These are phyloP conservation scores for Calameuta pallipes DNA, from an alignment of 2,888 invertebrate species.

Conservation along the genomic window DNA sequence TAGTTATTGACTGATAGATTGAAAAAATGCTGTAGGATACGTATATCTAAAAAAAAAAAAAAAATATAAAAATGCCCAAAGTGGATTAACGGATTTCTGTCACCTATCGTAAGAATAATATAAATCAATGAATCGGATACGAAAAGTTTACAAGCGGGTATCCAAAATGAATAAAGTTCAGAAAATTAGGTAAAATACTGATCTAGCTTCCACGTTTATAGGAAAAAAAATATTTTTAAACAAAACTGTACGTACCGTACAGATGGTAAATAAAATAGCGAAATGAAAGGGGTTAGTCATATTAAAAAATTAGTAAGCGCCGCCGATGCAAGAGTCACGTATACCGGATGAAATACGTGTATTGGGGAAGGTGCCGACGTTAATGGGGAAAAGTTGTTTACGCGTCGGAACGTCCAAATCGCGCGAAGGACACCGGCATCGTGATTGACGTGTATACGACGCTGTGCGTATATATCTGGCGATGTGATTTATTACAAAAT, in stretches of 20 bases:
- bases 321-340: background rate
- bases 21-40: background rate
- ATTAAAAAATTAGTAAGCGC: background rate
- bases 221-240: background rate
- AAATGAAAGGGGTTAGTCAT: background rate
- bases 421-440: slow-evolving; percentile 34
- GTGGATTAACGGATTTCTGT: slow-evolving; percentile 22
- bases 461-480: slow-evolving; percentile 38
- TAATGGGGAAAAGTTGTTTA: slow-evolving; percentile 1
- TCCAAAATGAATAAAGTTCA: background rate
- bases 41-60: slow-evolving; percentile 17
- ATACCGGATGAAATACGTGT: background rate
- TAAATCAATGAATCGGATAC: background rate
- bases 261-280: background rate
- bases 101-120: slow-evolving; percentile 19
- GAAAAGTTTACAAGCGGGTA: background rate
- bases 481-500: slow-evolving; percentile 56
- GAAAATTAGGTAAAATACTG: background rate
- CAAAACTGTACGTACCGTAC: background rate
- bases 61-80: slow-evolving; percentile 21
- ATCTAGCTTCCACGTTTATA: background rate
- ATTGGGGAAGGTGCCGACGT: background rate
- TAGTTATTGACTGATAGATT: background rate
- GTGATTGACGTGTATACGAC: slow-evolving; percentile 42
- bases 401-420: slow-evolving; percentile 20